These are phyloP conservation scores for Sakesphorus luctuosus DNA, from an alignment of 2,113 vertebrate species.

Conservation along the genomic window DNA sequence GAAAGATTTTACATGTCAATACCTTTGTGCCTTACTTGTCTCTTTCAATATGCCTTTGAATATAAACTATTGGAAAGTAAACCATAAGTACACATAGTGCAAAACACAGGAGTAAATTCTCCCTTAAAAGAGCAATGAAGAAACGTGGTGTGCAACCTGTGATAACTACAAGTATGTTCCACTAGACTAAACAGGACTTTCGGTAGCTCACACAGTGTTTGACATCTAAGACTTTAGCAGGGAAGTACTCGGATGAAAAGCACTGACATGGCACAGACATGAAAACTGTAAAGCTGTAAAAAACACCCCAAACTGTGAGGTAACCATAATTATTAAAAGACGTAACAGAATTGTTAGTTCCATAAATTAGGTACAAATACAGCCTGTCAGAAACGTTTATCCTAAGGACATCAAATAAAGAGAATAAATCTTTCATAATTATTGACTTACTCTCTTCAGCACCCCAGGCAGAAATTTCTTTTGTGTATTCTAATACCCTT, in stretches of 20 bases:
- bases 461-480: not conserved
- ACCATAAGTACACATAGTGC: not conserved
- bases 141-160: not conserved
- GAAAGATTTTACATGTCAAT: not conserved
- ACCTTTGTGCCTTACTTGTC: not conserved
- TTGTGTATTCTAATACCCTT: not conserved
- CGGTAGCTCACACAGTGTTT: not conserved
- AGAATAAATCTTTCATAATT: not conserved
- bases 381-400: not conserved
- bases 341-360: not conserved
- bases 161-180: not conserved
- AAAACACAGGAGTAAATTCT: not conserved
- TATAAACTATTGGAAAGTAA: not conserved
- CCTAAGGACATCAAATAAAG: not conserved
- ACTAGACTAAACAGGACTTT: not conserved
- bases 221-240: not conserved
- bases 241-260: not conserved
- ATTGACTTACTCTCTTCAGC: not conserved
- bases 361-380: not conserved
- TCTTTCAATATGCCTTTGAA: not conserved
- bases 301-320: not conserved
- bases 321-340: not conserved
- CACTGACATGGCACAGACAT: not conserved
- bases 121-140: not conserved
- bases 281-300: not conserved